Evolutionary conservation across 2,113 vertebrate genomes (phyloP), one percentile per base, ranked within the genome.

Genomic region (Zosterops pallidus): DNA sequence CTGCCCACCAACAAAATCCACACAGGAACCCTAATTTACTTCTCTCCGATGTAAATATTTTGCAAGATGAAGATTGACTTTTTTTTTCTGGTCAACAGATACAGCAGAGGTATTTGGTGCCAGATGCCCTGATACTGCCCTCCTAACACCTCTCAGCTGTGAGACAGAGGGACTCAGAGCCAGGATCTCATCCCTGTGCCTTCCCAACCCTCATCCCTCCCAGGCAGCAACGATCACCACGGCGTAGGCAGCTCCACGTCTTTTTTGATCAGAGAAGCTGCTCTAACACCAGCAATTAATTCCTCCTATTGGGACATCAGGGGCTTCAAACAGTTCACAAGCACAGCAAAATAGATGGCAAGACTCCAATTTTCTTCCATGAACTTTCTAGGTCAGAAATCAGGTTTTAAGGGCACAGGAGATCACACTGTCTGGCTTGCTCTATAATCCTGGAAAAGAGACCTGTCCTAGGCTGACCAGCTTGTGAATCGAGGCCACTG

Each of bases 371-470:
- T 94, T 95, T 83, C 94, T 85, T 91, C 84, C 39, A 35, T 90
- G 87, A 91, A 91, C 84, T 91, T 94, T 94, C 84, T 90, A 74
- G 93, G 75, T 92, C 90, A 94, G 55, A 94, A 95, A 94, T 62
- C 93, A 88, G 84, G 37, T 90, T 95, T 92, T 94, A 90, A 95
- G 94, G 84, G 81, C 84, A 63, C 18, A 41, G 65, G 67, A 57
- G 62, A 94, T 91, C 82, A 77, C 55, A 29, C 39, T 90, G 59
- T 56, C 75, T 96, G 84, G 50, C 59, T 74, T 90, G 44, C 74
- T 79, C 59, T 92, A 46, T 76, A 90, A 60, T 85, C 89, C 87
- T 84, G 78, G 57, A 74, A 91, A 70, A 55, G 84, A 94, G 70
- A 64, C 35, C 59, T 96, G 64, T 86, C 88, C 83, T 83, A 57